Conservation (phyloP, 2,888 invertebrate genomes). For the Perizoma affinitatum region DNA sequence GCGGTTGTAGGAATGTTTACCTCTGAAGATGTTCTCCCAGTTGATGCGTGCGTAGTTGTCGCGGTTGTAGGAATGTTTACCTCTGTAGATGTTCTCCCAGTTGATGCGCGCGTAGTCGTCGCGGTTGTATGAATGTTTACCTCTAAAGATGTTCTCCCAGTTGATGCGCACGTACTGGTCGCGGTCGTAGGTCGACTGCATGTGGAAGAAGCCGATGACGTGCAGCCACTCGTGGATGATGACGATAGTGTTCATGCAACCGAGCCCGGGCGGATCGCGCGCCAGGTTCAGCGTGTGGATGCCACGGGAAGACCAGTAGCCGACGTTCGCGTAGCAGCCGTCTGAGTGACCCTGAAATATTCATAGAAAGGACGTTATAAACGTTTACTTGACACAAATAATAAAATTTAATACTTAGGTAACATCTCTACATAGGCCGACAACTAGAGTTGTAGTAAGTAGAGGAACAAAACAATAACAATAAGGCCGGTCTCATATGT, state of each 20-base stretch:
- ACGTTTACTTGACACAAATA: too few relatives aligned
- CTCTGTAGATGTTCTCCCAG: constrained; percentile 57
- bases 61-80: not conserved
- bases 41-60: too few relatives aligned
- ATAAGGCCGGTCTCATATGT: too few relatives aligned
- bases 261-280: constrained; percentile 63
- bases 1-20: not conserved
- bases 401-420: too few relatives aligned
- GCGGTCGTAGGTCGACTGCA: constrained; percentile 59
- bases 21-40: not conserved
- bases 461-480: too few relatives aligned
- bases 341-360: constrained; percentile 43
- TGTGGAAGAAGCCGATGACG: constrained; percentile 59
- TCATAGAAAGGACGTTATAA: too few relatives aligned
- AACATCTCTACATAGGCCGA: too few relatives aligned
- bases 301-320: constrained; percentile 51
- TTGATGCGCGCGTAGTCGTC: too few relatives aligned
- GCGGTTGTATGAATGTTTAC: not conserved
- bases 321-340: constrained; percentile 60
- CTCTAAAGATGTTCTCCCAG: constrained; percentile 85
- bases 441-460: too few relatives aligned
- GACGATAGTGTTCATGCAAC: constrained; percentile 81
- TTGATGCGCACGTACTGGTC: constrained; percentile 84
- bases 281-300: constrained; percentile 73
- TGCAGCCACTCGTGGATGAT: constrained; percentile 87